These are phyloP conservation scores for Trilocha varians DNA, from an alignment of 2,888 invertebrate species.

Conservation along the genomic window DNA sequence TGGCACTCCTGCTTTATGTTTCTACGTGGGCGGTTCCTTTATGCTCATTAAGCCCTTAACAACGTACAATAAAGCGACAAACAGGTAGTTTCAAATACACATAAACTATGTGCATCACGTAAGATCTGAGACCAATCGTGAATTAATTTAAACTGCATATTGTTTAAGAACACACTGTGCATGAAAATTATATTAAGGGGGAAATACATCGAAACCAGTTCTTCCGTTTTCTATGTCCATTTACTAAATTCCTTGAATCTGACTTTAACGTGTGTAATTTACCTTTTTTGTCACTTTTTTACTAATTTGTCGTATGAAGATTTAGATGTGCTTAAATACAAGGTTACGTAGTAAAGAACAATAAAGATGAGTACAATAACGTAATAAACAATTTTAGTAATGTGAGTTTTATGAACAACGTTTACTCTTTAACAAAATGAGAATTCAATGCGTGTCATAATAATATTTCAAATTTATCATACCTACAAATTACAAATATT, in stretches of 20 bases:
- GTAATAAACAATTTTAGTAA: too few relatives aligned
- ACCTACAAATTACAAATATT: too few relatives aligned
- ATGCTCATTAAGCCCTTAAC: too few relatives aligned
- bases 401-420: too few relatives aligned
- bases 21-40: too few relatives aligned
- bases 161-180: conserved; percentile 23
- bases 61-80: too few relatives aligned
- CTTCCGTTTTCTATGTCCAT: conserved; percentile 28
- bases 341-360: background rate
- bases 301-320: background rate
- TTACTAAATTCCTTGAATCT: conserved; percentile 19
- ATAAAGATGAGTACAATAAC: too few relatives aligned
- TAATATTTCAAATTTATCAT: too few relatives aligned
- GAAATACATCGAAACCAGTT: conserved; percentile 23
- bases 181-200: conserved; percentile 24
- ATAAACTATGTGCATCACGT: too few relatives aligned
- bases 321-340: background rate
- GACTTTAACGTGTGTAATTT: conserved; percentile 10
- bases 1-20: too few relatives aligned
- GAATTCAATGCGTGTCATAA: too few relatives aligned
- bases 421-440: too few relatives aligned
- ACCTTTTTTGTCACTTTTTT: background rate
- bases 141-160: background rate
- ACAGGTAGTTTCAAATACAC: background rate
- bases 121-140: background rate